These are phyloP conservation scores for Parthenolecanium corni DNA, from an alignment of 2,888 invertebrate genomes.

Conservation along the genomic window DNA sequence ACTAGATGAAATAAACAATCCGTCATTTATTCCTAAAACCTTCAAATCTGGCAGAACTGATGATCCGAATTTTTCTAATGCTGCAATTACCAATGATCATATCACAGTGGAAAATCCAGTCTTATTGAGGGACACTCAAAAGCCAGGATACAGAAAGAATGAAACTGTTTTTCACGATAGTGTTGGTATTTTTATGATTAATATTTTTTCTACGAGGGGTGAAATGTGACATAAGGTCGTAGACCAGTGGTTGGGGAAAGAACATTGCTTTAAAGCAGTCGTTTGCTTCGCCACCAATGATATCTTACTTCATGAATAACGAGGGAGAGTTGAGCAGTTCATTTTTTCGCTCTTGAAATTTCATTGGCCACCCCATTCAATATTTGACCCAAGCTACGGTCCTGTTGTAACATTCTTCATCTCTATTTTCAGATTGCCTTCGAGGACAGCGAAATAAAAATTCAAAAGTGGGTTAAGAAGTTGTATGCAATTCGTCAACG, in stretches of 20 bases:
- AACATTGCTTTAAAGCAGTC: too few species aligned
- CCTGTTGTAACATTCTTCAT: not conserved
- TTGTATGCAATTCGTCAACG: not conserved
- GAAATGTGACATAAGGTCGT: too few species aligned
- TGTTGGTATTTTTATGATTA: constrained; percentile 5
- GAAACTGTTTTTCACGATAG: constrained; percentile 24
- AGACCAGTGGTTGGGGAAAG: too few species aligned
- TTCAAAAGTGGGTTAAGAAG: constrained; percentile 12
- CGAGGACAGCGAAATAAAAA: constrained; percentile 15
- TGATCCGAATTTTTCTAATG: too few species aligned
- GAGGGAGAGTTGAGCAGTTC: too few species aligned
- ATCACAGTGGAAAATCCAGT: not conserved
- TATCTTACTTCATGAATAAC: too few species aligned
- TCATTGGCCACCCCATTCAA: too few species aligned
- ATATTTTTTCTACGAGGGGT: too few species aligned
- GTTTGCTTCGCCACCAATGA: too few species aligned
- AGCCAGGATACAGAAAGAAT: constrained; percentile 2
- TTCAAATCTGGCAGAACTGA: constrained; percentile 11
- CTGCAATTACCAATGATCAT: not conserved
- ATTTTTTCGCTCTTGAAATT: too few species aligned
- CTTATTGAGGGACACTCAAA: not conserved
- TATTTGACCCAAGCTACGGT: too few species aligned
- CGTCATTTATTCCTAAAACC: constrained; percentile 9
- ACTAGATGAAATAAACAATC: constrained; percentile 12
- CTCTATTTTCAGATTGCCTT: constrained; percentile 17